Percentiles rank a stretch among this genome's conserved stretches.
Conservation (phyloP, 2,888 invertebrate species). For the Hypercompe scribonia region DNA sequence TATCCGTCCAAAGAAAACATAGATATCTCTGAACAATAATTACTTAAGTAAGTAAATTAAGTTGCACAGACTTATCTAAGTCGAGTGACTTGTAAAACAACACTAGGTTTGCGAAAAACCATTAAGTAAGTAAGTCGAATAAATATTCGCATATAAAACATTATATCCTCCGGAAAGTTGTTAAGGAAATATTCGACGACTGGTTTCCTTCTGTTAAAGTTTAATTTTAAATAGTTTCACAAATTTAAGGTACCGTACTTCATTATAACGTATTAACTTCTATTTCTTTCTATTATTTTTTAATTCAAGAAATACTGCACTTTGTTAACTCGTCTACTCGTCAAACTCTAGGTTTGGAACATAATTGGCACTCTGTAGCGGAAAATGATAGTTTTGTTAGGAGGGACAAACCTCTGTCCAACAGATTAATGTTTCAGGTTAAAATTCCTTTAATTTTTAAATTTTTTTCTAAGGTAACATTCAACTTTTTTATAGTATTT, state of each 20-base stretch:
- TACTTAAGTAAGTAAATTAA: slow-evolving; percentile 25
- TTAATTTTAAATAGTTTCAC: not conserved
- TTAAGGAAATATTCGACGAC: slow-evolving; percentile 6
- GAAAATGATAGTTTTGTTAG: not conserved
- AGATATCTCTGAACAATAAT: slow-evolving; percentile 30
- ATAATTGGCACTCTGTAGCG: no score
- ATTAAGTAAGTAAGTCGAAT: not conserved
- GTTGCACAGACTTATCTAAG: slow-evolving; percentile 22
- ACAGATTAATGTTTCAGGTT: no score
- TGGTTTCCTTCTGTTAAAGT: slow-evolving; percentile 43
- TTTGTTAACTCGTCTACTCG: no score
- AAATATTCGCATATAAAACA: slow-evolving; percentile 22
- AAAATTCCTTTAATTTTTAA: no score
- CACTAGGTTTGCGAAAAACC: slow-evolving; percentile 5
- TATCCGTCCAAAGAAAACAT: slow-evolving; percentile 16
- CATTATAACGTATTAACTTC: not conserved
- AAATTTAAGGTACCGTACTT: not conserved
- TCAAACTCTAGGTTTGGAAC: no score
- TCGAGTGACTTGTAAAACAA: slow-evolving; percentile 9
- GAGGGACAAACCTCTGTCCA: no score
- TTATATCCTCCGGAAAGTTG: slow-evolving; percentile 24
- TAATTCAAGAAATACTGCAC: no score
- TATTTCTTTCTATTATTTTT: no score
- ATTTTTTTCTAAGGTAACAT: not conserved
- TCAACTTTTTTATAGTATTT: not conserved